Conservation (phyloP, 2,113 vertebrate species). For the Xiphorhynchus elegans region DNA sequence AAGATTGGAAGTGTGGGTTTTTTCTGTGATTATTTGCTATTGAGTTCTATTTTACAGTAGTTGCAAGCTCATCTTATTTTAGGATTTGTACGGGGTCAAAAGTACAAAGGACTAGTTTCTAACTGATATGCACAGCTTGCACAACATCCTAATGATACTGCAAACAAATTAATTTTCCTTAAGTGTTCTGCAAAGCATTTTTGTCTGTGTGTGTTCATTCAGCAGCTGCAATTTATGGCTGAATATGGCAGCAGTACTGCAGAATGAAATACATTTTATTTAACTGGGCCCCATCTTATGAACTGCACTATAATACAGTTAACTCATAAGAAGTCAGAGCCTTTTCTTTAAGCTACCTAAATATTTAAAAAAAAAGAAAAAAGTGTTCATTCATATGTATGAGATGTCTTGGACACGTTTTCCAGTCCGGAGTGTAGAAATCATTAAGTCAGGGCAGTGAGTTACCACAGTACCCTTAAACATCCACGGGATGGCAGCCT, state of each 20-base stretch:
- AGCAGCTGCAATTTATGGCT: not conserved
- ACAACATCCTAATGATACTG: not conserved
- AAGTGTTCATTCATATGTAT: not conserved
- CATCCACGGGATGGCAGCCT: slow-evolving; percentile 45
- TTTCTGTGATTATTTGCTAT: not conserved
- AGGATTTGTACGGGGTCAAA: not conserved
- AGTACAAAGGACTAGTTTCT: not conserved
- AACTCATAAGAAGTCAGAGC: not conserved
- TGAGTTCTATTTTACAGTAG: not conserved
- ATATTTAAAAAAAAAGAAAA: not conserved
- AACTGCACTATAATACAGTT: not conserved
- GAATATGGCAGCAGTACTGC: not conserved
- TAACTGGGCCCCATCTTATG: not conserved
- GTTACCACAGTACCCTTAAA: not conserved
- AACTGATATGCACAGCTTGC: not conserved
- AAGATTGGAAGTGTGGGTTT: rapidly evolving
- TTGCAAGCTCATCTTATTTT: not conserved
- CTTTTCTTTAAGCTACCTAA: not conserved
- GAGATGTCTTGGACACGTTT: not conserved
- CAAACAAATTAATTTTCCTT: not conserved
- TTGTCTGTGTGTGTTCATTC: not conserved
- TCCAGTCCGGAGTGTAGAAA: not conserved
- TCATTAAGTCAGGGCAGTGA: not conserved
- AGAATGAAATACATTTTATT: not conserved
- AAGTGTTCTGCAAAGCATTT: not conserved